Conservation (phyloP, 2,888 invertebrate genomes). For the Ophion ventricosus region DNA sequence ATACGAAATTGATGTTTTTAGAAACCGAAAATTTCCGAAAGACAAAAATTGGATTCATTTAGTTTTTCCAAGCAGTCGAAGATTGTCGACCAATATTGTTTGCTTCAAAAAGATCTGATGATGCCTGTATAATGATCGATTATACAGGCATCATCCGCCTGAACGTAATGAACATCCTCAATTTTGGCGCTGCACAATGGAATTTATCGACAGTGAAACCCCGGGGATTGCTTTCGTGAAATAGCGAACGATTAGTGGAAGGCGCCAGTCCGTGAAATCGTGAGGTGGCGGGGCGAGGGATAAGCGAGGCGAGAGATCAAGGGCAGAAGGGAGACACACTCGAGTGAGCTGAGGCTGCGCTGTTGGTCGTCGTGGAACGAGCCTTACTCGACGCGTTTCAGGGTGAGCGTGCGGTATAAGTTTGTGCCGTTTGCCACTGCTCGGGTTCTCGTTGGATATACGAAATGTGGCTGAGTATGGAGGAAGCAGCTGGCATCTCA, state of each 20-base stretch:
- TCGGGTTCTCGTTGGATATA: slow-evolving; percentile 63
- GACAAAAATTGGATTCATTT: neutral
- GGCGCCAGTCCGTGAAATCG: slow-evolving; percentile 72
- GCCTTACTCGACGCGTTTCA: slow-evolving; percentile 36
- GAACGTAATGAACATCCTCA: slow-evolving; percentile 6
- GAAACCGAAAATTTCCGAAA: too few species aligned
- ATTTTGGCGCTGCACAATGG: slow-evolving; percentile 17
- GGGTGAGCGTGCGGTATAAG: slow-evolving; percentile 50
- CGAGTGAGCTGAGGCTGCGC: slow-evolving; percentile 50
- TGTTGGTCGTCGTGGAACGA: slow-evolving; percentile 48
- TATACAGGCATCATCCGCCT: neutral
- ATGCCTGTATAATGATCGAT: neutral
- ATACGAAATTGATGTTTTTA: too few species aligned
- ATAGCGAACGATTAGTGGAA: slow-evolving; percentile 68
- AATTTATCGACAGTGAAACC: slow-evolving; percentile 49
- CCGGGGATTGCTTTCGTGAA: slow-evolving; percentile 64
- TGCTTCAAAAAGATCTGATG: neutral
- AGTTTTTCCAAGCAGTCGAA: neutral
- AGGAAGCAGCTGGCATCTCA: slow-evolving; percentile 72
- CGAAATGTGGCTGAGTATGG: slow-evolving; percentile 66
- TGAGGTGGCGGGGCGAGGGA: slow-evolving; percentile 47
- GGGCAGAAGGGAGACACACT: slow-evolving; percentile 29
- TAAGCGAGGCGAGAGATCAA: slow-evolving; percentile 40
- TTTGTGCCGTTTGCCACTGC: slow-evolving; percentile 47
- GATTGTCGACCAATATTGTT: neutral